These are phyloP conservation scores for Drosophila macrospina DNA, from an alignment of 2,888 invertebrate species.

Conservation along the genomic window DNA sequence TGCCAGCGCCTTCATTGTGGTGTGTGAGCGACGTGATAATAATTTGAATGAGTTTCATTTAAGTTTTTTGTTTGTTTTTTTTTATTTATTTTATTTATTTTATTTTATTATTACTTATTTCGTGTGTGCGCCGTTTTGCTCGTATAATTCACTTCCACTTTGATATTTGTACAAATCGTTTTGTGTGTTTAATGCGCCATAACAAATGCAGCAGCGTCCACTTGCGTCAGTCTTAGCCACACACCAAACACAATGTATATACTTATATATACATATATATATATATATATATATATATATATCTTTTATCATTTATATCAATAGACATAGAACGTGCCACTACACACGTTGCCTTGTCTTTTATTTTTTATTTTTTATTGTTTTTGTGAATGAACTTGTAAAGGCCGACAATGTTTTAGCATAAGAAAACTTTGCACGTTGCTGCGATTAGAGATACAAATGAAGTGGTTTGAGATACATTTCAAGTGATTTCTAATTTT, in stretches of 20 bases:
- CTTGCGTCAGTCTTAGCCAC: slow-evolving; percentile 67
- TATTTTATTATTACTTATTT: slow-evolving; percentile 57
- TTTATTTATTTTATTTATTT: not conserved
- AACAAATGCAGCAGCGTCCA: slow-evolving; percentile 62
- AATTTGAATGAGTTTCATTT: slow-evolving; percentile 66
- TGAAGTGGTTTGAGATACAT: slow-evolving; percentile 20
- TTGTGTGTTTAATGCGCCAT: slow-evolving; percentile 74
- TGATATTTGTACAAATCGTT: slow-evolving; percentile 59
- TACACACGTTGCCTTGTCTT: slow-evolving; percentile 43
- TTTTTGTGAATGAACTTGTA: slow-evolving; percentile 71
- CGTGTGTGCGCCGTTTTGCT: slow-evolving; percentile 44
- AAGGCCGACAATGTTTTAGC: slow-evolving; percentile 20
- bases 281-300: slow-evolving; percentile 2
- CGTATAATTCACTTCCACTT: slow-evolving; percentile 53
- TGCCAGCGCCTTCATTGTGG: slow-evolving; percentile 43
- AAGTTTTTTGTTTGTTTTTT: slow-evolving; percentile 42
- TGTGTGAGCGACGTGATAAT: slow-evolving; percentile 64
- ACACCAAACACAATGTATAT: slow-evolving; percentile 20
- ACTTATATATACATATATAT: slow-evolving; percentile 7
- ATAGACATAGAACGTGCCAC: slow-evolving; percentile 48
- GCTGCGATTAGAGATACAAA: slow-evolving; percentile 16
- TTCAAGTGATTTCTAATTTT: slow-evolving; percentile 17
- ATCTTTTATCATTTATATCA: slow-evolving; percentile 12
- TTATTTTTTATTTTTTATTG: slow-evolving; percentile 34
- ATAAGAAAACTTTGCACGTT: slow-evolving; percentile 60